A percentile compares a stretch with the other conserved stretches of the same genome.
Evolutionary conservation across 2,113 vertebrate genomes (phyloP).

Genomic region (Nerophis lumbriciformis): DNA sequence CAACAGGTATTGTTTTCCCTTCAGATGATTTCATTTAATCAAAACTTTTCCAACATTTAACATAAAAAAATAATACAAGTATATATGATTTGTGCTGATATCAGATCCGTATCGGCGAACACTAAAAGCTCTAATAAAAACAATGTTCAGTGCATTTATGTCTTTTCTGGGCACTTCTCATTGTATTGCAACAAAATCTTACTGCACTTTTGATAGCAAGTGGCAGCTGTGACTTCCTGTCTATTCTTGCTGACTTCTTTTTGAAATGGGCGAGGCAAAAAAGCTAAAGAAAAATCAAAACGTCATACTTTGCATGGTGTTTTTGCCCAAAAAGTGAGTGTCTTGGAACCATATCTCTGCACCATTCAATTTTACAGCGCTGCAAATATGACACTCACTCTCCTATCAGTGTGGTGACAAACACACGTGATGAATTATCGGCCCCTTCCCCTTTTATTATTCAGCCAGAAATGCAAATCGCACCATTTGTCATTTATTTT

Average conservation of each 20-base stretch:
- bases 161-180: too few species aligned
- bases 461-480: slow-evolving; percentile 10
- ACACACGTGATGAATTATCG: slow-evolving; percentile 33
- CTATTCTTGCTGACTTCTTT: neutral
- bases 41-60: too few species aligned
- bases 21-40: too few species aligned
- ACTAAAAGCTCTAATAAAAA: too few species aligned
- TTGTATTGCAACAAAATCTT: neutral
- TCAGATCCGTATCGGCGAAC: too few species aligned
- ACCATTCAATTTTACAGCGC: neutral
- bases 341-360: neutral
- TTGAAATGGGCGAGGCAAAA: neutral
- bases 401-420: slow-evolving; percentile 10
- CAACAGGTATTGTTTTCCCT: too few species aligned
- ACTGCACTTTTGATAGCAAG: neutral
- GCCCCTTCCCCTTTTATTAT: slow-evolving; percentile 28
- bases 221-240: neutral
- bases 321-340: neutral
- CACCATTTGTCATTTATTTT: slow-evolving; percentile 33
- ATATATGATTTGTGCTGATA: too few species aligned
- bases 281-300: neutral
- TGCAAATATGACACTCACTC: slow-evolving; percentile 5
- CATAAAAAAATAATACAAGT: too few species aligned
- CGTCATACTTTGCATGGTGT: neutral
- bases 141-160: too few species aligned